Evolutionary conservation across 2,797 vertebrate species (phyloP), one percentile per base, ranked within the genome.

Genomic region (Takifugu rubripes): DNA sequence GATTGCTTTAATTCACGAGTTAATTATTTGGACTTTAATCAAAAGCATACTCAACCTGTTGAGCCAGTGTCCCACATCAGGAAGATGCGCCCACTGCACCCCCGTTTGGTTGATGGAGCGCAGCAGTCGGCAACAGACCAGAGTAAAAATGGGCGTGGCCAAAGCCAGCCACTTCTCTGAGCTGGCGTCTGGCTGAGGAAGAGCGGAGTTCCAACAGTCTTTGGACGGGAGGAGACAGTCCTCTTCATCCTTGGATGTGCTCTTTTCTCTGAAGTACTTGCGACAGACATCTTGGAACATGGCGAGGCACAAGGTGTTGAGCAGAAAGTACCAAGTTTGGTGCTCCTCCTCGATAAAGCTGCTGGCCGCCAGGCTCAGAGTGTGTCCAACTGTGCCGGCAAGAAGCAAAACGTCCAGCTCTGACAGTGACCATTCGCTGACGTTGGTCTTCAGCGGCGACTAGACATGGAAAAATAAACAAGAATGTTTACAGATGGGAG

Each of bases 301-400:
- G 16, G 86, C 87, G 61, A 98, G 87, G 82, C 95, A 97, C 60
- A 99, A 92, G 0, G 96, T 98, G 81, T 82, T 96, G 79, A 94
- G 78, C 52, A 98, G 90, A 70, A 98, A 99, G 88, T 98, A 98
- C 97, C 97, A 99, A 14, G 93, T 97, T 77, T 98, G 96, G 77
- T 98, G 97, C 65, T 99, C 97, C 64, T 99, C 96, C 81, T 99
- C 97, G 2, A 98, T 88, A 5, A 98, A 98, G 83, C 96, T 98
- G 90, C 95, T 98, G 51, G 96, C 89, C 0, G 91, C 93, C 81
- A 98, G 85, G 80, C 94, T 98, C 66, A 96, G 74, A 25, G 93
- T 93, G 66, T 99, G 95, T 60, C 92, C 93, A 12, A 90, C 0
- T 0, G 95, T 96, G 46, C 97, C 97, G 1, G 88, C 63, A 55